Evolutionary conservation across 1,140 invertebrate genomes (phyloP).

Genomic region (Notospermus geniculatus): DNA sequence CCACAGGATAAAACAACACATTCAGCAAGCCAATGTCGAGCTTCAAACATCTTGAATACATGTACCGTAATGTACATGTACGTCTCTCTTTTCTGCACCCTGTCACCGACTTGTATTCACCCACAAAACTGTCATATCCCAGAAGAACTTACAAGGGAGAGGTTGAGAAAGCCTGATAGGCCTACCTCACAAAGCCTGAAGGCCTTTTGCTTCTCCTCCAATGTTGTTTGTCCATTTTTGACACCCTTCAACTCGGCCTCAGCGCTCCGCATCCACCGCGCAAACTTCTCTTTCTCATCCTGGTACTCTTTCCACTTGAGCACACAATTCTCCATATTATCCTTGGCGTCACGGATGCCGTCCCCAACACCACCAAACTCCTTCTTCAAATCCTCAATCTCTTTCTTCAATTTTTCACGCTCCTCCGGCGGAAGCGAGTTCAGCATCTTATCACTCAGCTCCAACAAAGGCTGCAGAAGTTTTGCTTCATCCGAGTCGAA

Average conservation of each 20-base stretch:
- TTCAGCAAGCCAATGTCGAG: too few relatives aligned
- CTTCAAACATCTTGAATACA: too few relatives aligned
- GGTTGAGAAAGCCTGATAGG: too few relatives aligned
- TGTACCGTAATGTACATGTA: too few relatives aligned
- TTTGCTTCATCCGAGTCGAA: neutral
- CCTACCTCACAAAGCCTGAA: conserved; percentile 82
- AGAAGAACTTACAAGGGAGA: too few relatives aligned
- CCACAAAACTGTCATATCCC: too few relatives aligned
- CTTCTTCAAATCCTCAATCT: conserved; percentile 3
- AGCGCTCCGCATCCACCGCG: conserved; percentile 59
- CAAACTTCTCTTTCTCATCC: conserved; percentile 73
- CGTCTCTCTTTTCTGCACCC: too few relatives aligned
- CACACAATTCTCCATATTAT: conserved; percentile 80
- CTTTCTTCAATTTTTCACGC: neutral
- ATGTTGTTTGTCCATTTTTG: conserved; percentile 83
- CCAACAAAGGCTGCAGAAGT: neutral
- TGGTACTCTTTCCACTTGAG: conserved; percentile 95
- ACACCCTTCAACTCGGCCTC: conserved; percentile 84
- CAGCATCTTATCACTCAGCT: neutral
- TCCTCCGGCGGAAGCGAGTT: neutral
- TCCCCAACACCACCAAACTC: conserved; percentile 26
- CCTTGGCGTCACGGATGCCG: conserved; percentile 61
- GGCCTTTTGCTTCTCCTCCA: conserved; percentile 84
- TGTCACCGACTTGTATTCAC: too few relatives aligned
- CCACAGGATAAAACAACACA: too few relatives aligned